These are phyloP conservation scores for Hermetia illucens DNA, from an alignment of 1,140 invertebrate genomes.

Conservation along the genomic window DNA sequence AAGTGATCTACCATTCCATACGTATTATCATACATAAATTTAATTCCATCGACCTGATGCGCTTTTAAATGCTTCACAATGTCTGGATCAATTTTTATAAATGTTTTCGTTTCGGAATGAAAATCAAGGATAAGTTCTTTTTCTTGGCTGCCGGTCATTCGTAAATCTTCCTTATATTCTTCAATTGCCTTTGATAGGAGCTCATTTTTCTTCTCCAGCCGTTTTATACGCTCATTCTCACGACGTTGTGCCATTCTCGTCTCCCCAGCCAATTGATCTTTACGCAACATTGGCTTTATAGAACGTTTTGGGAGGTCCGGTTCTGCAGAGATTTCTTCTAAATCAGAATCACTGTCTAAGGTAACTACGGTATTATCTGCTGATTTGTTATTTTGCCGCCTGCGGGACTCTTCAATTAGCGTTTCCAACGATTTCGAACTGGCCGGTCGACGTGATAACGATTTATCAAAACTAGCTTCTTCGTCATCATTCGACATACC, in stretches of 20 bases:
- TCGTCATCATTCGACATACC: no score
- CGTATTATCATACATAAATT: slow-evolving; percentile 64
- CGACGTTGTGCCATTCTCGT: slow-evolving; percentile 21
- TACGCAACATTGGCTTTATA: slow-evolving; percentile 21
- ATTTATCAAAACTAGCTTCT: neutral
- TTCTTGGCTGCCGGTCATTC: slow-evolving; percentile 5
- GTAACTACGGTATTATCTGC: slow-evolving; percentile 19
- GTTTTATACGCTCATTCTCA: slow-evolving; percentile 18
- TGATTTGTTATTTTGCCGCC: slow-evolving; percentile 10
- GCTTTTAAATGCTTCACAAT: slow-evolving; percentile 43
- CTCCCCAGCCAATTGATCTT: slow-evolving; percentile 23
- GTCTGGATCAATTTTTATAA: slow-evolving; percentile 43
- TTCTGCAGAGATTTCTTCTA: slow-evolving; percentile 11
- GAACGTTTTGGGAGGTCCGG: slow-evolving; percentile 7
- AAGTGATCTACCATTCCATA: slow-evolving; percentile 48
- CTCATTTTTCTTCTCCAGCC: slow-evolving; percentile 19
- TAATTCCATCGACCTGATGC: slow-evolving; percentile 58
- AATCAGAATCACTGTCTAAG: slow-evolving; percentile 21
- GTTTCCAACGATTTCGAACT: slow-evolving; percentile 15
- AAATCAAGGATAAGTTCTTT: slow-evolving; percentile 45
- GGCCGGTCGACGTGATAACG: neutral
- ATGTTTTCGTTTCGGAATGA: slow-evolving; percentile 42
- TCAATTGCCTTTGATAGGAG: slow-evolving; percentile 16
- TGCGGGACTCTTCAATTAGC: slow-evolving; percentile 10
- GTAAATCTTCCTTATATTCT: slow-evolving; percentile 4